Base-by-base conservation (phyloP, 2,888 invertebrate genomes). In the Watsonalla cultraria region DNA sequence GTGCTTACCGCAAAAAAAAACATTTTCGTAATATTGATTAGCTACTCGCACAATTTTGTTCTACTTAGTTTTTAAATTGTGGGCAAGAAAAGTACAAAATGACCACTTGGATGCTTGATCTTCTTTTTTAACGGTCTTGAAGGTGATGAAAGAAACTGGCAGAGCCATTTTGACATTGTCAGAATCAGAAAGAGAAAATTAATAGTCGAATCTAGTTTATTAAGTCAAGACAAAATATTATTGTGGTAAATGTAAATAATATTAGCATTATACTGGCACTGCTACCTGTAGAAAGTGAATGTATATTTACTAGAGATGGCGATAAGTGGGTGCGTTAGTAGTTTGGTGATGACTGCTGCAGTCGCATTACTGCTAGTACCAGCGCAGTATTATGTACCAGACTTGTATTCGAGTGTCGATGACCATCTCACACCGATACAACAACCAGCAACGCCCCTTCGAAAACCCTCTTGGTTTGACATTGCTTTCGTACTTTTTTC, bases 371-470 rank as follows among this genome's bases (percentile, higher is more conserved):
- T 49, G n/a, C 37, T 49, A 49, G 49, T 49, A 8, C 49, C 49
- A 39, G 49, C 49, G 5, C 49, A 49, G 14, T 49, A 49, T 49
- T 49, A 37, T 37, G 49, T 49, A 7, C 49, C 49, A 49, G 49
- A 49, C 11, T 39, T 49, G 11, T 49, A 49, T 37, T 37, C 49
- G 8, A 11, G 49, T 15, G 49, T 39, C 37, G 49, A 48, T 37
- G 48, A 49, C 15, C 13, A 49, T 6, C 14, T 39, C 9, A 9
- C 37, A 15, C 14, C 49, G 37, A 37, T 15, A 8, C 14, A 35
- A 49, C 49, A 49, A 5, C 15, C 49, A 49, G 49, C n/a, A 9
- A 6, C 37, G 7, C 9, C 39, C 9, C 49, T 39, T 11, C 5
- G 14, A 15, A 49, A 37, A 49, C 37, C 49, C 6, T 8, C 49